Evolutionary conservation across 2,113 vertebrate genomes (phyloP).

Genomic region (Neomonachus schauinslandi): DNA sequence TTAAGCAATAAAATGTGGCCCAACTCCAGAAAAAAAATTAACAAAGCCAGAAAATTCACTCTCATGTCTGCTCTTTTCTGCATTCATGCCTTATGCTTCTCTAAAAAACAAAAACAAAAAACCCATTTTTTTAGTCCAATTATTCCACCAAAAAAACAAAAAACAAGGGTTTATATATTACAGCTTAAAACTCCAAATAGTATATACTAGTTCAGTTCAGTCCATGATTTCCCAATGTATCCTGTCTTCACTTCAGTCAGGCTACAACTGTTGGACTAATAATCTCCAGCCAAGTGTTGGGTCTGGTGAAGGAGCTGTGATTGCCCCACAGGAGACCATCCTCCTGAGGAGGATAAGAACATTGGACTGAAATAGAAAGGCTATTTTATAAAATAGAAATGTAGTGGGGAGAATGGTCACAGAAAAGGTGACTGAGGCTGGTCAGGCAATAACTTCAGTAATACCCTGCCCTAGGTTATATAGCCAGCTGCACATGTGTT

Average conservation of each 20-base stretch:
- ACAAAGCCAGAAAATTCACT: background rate
- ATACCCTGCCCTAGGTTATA: no score
- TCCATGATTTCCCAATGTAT: background rate
- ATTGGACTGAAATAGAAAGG: background rate
- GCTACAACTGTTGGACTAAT: background rate
- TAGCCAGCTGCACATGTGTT: no score
- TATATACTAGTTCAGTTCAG: background rate
- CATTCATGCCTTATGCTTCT: background rate
- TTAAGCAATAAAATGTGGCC: background rate
- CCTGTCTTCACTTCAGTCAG: background rate
- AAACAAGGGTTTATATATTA: background rate
- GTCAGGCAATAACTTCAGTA: background rate
- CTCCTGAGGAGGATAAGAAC: background rate
- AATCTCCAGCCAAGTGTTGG: background rate
- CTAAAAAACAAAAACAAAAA: background rate
- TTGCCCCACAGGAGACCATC: background rate
- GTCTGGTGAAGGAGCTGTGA: background rate
- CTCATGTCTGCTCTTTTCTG: background rate
- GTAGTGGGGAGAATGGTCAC: no score
- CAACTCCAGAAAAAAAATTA: background rate
- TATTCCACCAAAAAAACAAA: background rate
- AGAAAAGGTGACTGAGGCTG: background rate
- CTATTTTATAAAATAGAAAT: background rate
- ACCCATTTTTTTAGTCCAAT: background rate
- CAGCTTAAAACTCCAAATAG: background rate